A percentile compares a stretch with the other conserved stretches of the same genome.
Conservation (phyloP, 2,888 invertebrate genomes). For the Eutolmus rufibarbis region DNA sequence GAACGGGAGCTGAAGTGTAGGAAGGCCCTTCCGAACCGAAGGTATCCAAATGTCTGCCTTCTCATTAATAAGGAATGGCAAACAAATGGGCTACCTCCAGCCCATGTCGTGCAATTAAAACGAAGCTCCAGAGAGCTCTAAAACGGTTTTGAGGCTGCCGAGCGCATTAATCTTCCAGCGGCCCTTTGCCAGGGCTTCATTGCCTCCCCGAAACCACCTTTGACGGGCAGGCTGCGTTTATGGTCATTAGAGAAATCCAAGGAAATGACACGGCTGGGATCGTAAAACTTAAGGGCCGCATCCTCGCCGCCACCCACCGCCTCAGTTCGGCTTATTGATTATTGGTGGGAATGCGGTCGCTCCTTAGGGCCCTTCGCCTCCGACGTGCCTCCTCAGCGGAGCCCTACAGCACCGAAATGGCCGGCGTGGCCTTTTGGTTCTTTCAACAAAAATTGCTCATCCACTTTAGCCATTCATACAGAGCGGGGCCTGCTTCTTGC, state of each 20-base stretch:
- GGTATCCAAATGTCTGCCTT: conserved; percentile 5
- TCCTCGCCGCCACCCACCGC: neutral
- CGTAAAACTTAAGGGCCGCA: conserved; percentile 13
- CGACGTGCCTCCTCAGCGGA: neutral
- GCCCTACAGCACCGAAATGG: neutral
- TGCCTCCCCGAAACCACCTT: neutral
- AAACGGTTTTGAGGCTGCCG: conserved; percentile 20
- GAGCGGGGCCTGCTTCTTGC: neutral
- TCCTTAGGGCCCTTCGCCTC: neutral
- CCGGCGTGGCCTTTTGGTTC: neutral
- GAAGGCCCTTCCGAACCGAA: neutral
- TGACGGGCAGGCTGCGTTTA: conserved; percentile 15
- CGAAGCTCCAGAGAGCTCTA: neutral
- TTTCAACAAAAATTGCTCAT: neutral
- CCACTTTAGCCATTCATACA: neutral
- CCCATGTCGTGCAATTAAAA: conserved; percentile 11
- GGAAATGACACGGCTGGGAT: conserved; percentile 19
- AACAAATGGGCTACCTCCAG: conserved; percentile 16
- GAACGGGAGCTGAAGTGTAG: neutral
- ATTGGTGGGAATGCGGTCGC: neutral
- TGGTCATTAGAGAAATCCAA: conserved; percentile 24
- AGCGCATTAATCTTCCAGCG: conserved; percentile 4
- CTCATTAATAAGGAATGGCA: conserved; percentile 26
- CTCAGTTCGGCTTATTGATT: neutral
- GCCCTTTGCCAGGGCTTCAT: neutral